Evolutionary conservation across 2,888 invertebrate genomes (phyloP), one percentile per base, ranked within the genome.

Genomic region (Diaperis boleti): DNA sequence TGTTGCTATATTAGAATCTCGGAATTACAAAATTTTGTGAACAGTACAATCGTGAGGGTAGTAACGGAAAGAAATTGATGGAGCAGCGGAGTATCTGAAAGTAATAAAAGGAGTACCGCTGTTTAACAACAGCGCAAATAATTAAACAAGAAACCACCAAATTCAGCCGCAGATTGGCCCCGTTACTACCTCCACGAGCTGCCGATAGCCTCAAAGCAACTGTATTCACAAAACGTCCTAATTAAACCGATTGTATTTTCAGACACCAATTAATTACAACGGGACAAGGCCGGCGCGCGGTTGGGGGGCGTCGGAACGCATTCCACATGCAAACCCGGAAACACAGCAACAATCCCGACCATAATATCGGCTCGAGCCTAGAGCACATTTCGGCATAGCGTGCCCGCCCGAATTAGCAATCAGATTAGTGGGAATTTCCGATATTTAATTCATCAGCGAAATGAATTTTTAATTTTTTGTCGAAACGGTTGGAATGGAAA

Each of bases 321-420:
- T 26, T 37, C 49, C 47, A 15, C 31, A 54, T 54, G 54, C 54
- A 26, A 41, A 49, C 39, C 42, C 29, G 10, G 41, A 54, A 54
- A 54, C 31, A 31, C 18, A 31, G 31, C 31, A 54, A 54, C 54
- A 54, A 54, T 52, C 39, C 37, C 10, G 8, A 18, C n/a, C 13
- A 39, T 54, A 26, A 41, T 52, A 52, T 22, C 26, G 37, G 8
- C 35, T 18, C 17, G 2, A 1, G 29, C 41, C 54, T 3, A 11
- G 17, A 26, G 54, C 54, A 26, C 39, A 26, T 39, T 41, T 54
- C 41, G 31, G 31, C 42, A 42, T 54, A 41, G 31, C 18, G 17
- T 8, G 26, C 18, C 15, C 17, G 15, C 18, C 11, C 10, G 42
- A 54, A 54, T 54, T 39, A 42, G 29, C 31, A 17, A 54, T 42